Evolutionary conservation across 2,888 invertebrate species (phyloP), one percentile per base, ranked within the genome.

Genomic region (Napeogenes sylphis): DNA sequence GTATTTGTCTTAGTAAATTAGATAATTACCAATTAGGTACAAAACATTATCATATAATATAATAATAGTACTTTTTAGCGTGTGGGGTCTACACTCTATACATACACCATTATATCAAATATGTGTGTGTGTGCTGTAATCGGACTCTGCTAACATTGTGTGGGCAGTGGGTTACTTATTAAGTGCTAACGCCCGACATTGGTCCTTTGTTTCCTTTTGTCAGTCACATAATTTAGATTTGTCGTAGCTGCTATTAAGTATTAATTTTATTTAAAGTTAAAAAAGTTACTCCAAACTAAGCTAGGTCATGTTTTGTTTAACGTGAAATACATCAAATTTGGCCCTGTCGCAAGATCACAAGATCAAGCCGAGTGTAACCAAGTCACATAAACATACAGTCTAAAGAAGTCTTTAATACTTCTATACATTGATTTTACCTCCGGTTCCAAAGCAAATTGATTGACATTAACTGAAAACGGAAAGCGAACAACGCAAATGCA

Each of bases 111-210:
- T 8, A 51, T 30, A 42, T 42, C 8, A 10, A 42, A 10, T 51
- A 4, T 21, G 47, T 47, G 47, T 47, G 51, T 51, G 30, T 30
- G 56, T 53, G 53, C 32, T 32, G 45, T 56, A 61, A 61, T 61
- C 61, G 53, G 53, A 64, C 57, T 55, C 68, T 61, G 73, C 62
- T 56, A 58, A 61, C 65, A 66, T 56, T 66, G 60, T 63, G 63
- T 58, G 58, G 35, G 21, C 21, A 21, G 21, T 21, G 21, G 47
- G 61, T 51, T 58, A 59, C 59, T 66, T 66, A 66, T 64, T 66
- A 66, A 66, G 64, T 64, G 66, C 61, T 66, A 66, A 66, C 64
- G 66, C 59, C 32, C 30, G 51, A 51, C 64, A 64, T 66, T 60
- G 66, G 62, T 61, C 64, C 61, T 64, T 64, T 60, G 59, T 64